Conservation (phyloP, 1,140 invertebrate genomes). For the Eumaeus atala region DNA sequence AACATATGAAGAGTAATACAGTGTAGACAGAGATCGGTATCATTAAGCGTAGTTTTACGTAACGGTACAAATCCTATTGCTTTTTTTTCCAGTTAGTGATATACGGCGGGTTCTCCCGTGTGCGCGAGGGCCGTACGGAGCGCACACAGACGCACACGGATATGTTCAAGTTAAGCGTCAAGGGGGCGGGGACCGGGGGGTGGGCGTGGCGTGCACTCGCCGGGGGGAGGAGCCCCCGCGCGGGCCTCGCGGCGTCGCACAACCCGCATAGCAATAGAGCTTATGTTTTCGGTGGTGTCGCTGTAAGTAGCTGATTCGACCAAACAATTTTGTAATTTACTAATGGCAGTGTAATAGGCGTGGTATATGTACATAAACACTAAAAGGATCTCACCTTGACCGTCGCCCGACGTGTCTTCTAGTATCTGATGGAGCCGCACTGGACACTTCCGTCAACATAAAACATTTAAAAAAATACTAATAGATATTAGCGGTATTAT, state of each 20-base stretch:
- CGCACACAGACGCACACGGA: slow-evolving; percentile 87
- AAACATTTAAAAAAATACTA: no score
- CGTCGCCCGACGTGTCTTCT: no score
- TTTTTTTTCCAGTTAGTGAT: slow-evolving; percentile 76
- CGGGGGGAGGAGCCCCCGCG: slow-evolving; percentile 34
- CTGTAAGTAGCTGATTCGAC: slow-evolving; percentile 29
- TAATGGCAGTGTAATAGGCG: no score
- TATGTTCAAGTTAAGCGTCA: slow-evolving; percentile 87
- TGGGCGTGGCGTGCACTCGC: slow-evolving; percentile 37
- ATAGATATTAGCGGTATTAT: no score
- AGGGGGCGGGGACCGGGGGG: slow-evolving; percentile 34
- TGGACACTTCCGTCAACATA: no score
- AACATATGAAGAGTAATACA: no score
- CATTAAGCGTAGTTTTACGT: no score
- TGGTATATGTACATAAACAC: no score
- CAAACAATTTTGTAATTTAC: neutral
- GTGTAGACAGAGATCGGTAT: no score
- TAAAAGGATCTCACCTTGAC: no score
- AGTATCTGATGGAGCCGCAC: no score
- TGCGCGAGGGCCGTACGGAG: slow-evolving; percentile 86
- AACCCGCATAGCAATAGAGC: slow-evolving; percentile 76
- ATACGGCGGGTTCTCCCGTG: slow-evolving; percentile 91
- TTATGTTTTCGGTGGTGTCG: slow-evolving; percentile 76
- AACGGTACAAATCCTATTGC: neutral
- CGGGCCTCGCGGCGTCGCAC: slow-evolving; percentile 40